Evolutionary conservation across 2,113 vertebrate species (phyloP).

Genomic region (Camelus bactrianus): DNA sequence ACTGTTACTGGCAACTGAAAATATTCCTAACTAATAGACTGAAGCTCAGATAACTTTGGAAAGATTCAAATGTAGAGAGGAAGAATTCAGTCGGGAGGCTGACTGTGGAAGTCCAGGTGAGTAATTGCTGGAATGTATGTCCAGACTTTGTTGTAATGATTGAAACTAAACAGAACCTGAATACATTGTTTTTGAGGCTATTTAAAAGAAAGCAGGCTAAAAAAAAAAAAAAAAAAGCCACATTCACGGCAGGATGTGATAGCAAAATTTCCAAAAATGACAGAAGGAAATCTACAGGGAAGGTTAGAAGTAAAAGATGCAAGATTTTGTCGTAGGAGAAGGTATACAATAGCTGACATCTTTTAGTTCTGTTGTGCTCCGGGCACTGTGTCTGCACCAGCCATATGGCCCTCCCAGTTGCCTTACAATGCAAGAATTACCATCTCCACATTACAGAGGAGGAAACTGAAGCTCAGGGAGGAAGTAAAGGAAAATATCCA

Average conservation of each 20-base stretch:
- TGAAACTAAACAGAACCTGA: background rate
- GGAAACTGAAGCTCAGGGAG: background rate
- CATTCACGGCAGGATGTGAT: background rate
- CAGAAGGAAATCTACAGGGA: background rate
- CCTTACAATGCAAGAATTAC: background rate
- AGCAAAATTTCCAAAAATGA: background rate
- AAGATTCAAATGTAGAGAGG: background rate
- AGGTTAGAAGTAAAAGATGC: background rate
- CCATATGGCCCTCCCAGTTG: background rate
- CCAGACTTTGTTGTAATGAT: background rate
- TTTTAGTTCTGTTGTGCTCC: background rate
- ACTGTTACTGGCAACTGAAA: background rate
- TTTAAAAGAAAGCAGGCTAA: background rate
- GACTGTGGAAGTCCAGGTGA: background rate
- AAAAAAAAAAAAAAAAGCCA: background rate
- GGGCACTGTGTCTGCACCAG: background rate
- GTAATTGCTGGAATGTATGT: background rate
- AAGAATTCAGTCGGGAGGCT: background rate
- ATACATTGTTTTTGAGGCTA: background rate
- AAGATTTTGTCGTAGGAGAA: background rate
- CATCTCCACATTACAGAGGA: background rate
- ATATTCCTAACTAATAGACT: background rate
- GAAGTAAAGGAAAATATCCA: background rate
- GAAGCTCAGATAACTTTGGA: background rate
- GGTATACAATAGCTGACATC: background rate